A percentile compares a stretch with the other conserved stretches of the same genome.
Conservation (phyloP, 2,888 invertebrate genomes). For the Pegoplata infirma region DNA sequence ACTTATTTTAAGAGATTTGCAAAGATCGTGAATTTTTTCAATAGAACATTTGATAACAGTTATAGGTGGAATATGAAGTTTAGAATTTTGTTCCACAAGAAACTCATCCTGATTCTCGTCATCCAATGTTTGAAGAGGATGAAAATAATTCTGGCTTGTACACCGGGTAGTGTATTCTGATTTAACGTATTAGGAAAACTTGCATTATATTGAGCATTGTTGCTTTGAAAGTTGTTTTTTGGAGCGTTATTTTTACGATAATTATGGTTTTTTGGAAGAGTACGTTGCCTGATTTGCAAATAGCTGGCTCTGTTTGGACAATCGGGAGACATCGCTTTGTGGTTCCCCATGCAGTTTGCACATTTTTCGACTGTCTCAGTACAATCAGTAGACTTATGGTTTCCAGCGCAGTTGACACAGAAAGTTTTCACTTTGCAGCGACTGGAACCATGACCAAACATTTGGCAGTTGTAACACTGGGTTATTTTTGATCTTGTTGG, state of each 20-base stretch:
- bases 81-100: neutral
- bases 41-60: neutral
- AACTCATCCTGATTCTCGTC: neutral
- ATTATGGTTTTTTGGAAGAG: neutral
- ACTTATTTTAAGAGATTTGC: neutral
- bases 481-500: neutral
- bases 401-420: too few species aligned
- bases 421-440: too few species aligned
- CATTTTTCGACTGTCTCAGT: neutral
- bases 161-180: neutral
- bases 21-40: neutral
- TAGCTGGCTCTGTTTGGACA: neutral
- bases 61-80: neutral
- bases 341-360: neutral
- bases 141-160: too few species aligned
- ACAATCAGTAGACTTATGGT: neutral
- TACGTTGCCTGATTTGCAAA: neutral
- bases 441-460: too few species aligned
- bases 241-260: neutral
- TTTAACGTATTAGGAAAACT: neutral
- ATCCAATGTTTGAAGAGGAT: too few species aligned
- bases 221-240: too few species aligned
- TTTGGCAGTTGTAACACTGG: too few species aligned
- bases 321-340: neutral
- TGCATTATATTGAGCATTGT: conserved; percentile 11